Percentiles rank a stretch among this genome's conserved stretches.
Conservation (phyloP, 2,113 vertebrate genomes). For the Myiopsitta monachus region DNA sequence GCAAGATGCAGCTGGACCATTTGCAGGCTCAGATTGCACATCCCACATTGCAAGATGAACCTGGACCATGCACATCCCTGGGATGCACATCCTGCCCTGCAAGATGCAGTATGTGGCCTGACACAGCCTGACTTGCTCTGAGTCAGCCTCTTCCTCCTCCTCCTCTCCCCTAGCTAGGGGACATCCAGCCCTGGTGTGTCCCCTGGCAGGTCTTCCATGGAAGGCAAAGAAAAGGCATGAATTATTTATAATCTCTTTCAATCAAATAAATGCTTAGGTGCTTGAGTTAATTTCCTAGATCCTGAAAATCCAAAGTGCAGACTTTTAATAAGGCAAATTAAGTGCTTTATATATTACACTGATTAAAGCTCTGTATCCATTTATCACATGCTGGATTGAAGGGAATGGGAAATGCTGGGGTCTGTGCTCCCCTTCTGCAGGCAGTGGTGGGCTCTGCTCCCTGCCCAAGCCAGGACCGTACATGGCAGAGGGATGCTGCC, state of each 20-base stretch:
- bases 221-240: not conserved
- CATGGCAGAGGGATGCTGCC: not conserved
- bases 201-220: not conserved
- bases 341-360: not conserved
- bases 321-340: conserved; percentile 45
- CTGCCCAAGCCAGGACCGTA: not conserved
- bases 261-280: conserved; percentile 22
- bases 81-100: no score
- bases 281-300: conserved; percentile 29
- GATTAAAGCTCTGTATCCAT: not conserved
- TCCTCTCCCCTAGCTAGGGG: not conserved
- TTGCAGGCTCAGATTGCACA: not conserved
- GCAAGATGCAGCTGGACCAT: not conserved
- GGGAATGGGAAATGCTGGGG: not conserved
- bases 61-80: not conserved
- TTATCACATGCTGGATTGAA: not conserved
- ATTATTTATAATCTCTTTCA: conserved; percentile 23
- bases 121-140: not conserved
- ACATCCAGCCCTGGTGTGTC: not conserved
- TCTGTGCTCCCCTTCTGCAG: rapidly evolving
- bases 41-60: no score
- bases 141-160: not conserved
- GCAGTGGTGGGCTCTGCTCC: not conserved
- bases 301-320: not conserved
- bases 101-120: not conserved